Evolutionary conservation across 2,888 invertebrate genomes (phyloP).

Genomic region (Nomada fabriciana): DNA sequence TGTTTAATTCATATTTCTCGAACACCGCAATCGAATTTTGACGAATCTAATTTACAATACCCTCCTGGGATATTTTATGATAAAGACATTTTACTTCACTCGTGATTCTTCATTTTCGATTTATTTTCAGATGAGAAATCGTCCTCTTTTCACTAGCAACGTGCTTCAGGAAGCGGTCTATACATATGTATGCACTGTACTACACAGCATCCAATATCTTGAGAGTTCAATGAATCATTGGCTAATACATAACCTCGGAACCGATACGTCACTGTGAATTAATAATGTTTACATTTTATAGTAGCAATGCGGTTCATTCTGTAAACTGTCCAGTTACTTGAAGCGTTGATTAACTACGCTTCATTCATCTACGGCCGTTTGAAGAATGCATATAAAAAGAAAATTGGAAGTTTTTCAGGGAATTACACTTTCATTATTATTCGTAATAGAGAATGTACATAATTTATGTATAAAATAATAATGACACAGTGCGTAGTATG

Average conservation of each 20-base stretch:
- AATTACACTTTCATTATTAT: no score
- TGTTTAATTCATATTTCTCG: no score
- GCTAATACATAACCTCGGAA: slow-evolving; percentile 7
- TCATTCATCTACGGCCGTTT: not conserved
- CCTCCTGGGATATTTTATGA: not conserved
- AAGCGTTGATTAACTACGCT: not conserved
- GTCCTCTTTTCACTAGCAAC: slow-evolving; percentile 24
- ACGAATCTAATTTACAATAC: no score
- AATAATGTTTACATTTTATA: slow-evolving; percentile 9
- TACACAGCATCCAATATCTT: slow-evolving; percentile 29
- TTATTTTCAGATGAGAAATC: slow-evolving; percentile 21
- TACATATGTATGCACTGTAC: not conserved
- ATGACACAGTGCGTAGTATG: no score
- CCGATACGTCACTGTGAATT: slow-evolving; percentile 10
- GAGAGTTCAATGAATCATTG: slow-evolving; percentile 25
- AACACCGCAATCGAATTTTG: no score
- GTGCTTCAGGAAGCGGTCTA: slow-evolving; percentile 5
- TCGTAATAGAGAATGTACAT: no score
- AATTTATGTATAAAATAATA: no score
- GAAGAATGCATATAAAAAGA: not conserved
- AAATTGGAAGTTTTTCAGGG: not conserved
- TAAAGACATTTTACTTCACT: not conserved
- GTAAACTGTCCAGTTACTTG: not conserved
- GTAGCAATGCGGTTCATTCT: not conserved
- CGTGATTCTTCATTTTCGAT: slow-evolving; percentile 1